Percentiles rank a stretch among this genome's conserved stretches.
Conservation (phyloP, 2,113 vertebrate genomes). For the Larimichthys polyactis region DNA sequence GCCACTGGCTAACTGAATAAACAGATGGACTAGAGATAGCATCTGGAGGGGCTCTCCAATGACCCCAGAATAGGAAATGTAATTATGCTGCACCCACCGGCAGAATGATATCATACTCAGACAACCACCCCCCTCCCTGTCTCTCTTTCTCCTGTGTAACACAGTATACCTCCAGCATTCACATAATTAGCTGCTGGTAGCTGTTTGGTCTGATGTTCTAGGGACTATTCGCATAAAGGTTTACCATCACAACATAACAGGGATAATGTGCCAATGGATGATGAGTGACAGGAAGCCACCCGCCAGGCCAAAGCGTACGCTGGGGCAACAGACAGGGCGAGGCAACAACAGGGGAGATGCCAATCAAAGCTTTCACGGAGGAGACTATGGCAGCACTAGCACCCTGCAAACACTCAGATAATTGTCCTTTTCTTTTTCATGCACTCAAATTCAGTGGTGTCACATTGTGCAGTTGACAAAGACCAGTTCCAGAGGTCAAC, state of each 20-base stretch:
- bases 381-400: slow-evolving; percentile 17
- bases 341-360: slow-evolving; percentile 18
- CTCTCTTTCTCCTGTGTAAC: slow-evolving; percentile 23
- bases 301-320: slow-evolving; percentile 42
- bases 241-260: slow-evolving; percentile 13
- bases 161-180: slow-evolving; percentile 22
- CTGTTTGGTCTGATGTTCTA: slow-evolving; percentile 31
- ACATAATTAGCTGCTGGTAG: slow-evolving; percentile 55
- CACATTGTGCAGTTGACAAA: slow-evolving; percentile 26
- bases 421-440: slow-evolving; percentile 12
- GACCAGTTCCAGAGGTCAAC: slow-evolving; percentile 50
- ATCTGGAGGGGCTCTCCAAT: slow-evolving; percentile 72
- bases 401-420: slow-evolving; percentile 1
- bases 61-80: slow-evolving; percentile 65
- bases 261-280: slow-evolving; percentile 16
- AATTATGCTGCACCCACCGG: slow-evolving; percentile 60
- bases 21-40: slow-evolving; percentile 60
- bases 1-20: slow-evolving; percentile 53
- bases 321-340: background rate
- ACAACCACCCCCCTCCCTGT: background rate
- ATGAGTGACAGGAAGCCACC: slow-evolving; percentile 59
- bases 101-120: slow-evolving; percentile 66
- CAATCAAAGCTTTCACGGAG: slow-evolving; percentile 51
- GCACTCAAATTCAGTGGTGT: slow-evolving; percentile 5
- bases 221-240: slow-evolving; percentile 24